phyloP scores from a whole-genome alignment of 2,888 invertebrate genomes.

The Panorpa germanica region DNA sequence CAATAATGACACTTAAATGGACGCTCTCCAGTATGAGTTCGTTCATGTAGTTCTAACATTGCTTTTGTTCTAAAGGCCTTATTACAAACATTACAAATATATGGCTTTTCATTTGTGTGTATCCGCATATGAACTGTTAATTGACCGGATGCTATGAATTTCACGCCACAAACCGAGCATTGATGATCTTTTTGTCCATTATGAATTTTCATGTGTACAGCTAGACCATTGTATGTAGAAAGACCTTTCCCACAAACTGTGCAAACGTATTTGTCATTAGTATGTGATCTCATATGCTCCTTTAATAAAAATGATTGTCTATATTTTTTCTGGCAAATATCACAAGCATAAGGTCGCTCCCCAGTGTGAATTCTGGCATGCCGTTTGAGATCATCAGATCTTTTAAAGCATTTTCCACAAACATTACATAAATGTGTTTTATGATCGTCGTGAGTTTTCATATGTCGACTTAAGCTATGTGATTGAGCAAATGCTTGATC shows the following conservation, averaged over 20 bases:
- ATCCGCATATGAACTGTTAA: slow-evolving; percentile 12
- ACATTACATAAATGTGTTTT: slow-evolving; percentile 12
- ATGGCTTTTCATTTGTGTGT: slow-evolving; percentile 12
- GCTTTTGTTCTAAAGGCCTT: slow-evolving; percentile 12
- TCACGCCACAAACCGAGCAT: slow-evolving; percentile 12
- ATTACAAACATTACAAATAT: slow-evolving; percentile 11
- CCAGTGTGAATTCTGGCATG: slow-evolving; percentile 13
- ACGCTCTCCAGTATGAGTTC: slow-evolving; percentile 12
- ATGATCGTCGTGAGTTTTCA: slow-evolving; percentile 15
- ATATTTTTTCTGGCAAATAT: slow-evolving; percentile 13
- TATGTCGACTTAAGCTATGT: slow-evolving; percentile 24
- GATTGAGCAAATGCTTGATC: slow-evolving; percentile 23
- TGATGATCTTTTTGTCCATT: slow-evolving; percentile 12
- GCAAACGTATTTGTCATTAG: slow-evolving; percentile 11
- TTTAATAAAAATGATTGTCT: slow-evolving; percentile 13
- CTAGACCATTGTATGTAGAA: slow-evolving; percentile 12
- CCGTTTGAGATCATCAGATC: slow-evolving; percentile 12
- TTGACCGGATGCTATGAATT: slow-evolving; percentile 12
- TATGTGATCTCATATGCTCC: slow-evolving; percentile 12
- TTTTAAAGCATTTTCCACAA: slow-evolving; percentile 12
- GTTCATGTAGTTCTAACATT: slow-evolving; percentile 11
- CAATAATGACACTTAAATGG: too few species aligned
- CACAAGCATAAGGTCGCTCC: slow-evolving; percentile 14
- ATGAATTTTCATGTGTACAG: slow-evolving; percentile 13
- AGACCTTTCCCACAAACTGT: slow-evolving; percentile 12